These are phyloP conservation scores for Bombus polaris DNA, from an alignment of 1,140 invertebrate species.

Conservation along the genomic window DNA sequence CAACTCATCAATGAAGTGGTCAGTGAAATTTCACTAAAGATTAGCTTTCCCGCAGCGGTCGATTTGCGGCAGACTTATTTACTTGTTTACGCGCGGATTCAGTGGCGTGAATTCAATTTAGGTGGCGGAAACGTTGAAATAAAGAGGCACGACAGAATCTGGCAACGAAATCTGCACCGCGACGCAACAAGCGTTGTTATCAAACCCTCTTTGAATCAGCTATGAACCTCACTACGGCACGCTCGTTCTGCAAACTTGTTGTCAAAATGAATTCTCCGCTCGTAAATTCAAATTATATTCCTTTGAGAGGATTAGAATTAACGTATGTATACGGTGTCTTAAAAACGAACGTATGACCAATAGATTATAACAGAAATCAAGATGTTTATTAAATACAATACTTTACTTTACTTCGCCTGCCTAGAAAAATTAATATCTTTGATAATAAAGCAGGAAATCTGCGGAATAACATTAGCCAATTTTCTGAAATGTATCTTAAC, in stretches of 20 bases:
- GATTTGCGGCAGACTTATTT: slow-evolving; percentile 35
- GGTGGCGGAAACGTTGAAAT: not conserved
- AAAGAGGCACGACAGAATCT: slow-evolving; percentile 4
- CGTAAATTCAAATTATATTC: not conserved
- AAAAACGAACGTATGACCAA: not conserved
- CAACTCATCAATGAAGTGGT: not conserved
- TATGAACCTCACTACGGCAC: too few species aligned
- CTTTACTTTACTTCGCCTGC: not conserved
- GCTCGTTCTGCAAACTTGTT: not conserved
- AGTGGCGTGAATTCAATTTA: slow-evolving; percentile 23
- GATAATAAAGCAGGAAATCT: not conserved
- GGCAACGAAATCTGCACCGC: not conserved
- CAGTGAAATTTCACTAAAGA: slow-evolving; percentile 2
- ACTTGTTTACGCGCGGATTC: slow-evolving; percentile 23
- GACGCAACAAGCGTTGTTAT: slow-evolving; percentile 33
- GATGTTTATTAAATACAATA: not conserved
- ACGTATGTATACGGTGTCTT: not conserved
- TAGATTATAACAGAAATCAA: too few species aligned
- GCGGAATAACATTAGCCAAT: not conserved
- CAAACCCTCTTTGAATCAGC: not conserved
- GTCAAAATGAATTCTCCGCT: not conserved
- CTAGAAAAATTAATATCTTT: not conserved
- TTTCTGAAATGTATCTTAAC: not conserved
- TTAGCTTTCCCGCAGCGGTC: slow-evolving; percentile 11
- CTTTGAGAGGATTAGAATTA: not conserved